Evolutionary conservation across 2,888 invertebrate genomes (phyloP), one percentile per base, ranked within the genome.

Genomic region (Odontothrips loti): DNA sequence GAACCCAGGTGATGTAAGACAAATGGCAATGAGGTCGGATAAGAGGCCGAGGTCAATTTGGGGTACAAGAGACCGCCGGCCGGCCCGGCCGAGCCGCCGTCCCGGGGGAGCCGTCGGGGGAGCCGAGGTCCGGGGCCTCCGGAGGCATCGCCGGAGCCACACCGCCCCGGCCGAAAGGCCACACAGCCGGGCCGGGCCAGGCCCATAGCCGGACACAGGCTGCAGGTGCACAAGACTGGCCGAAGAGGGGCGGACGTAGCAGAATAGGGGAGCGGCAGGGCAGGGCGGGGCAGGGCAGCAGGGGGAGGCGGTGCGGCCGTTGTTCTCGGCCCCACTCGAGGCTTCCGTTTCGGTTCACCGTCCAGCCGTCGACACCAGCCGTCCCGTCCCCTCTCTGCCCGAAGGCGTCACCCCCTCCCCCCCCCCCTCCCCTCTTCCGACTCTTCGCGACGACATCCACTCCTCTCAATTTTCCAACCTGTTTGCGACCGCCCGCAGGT

Each of bases 1-100:
- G 58, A 58, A 58, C 58, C 58, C 68, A 75, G 68, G 68, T 75
- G 68, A 75, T 75, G 68, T 75, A 75, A 75, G 68, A 75, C 68
- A 75, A 75, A 75, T 75, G 12, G 68, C 68, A 75, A 75, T 75
- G 68, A 75, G 34, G 58, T 58, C 58, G 58, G 58, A 58, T 58
- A 58, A 75, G 68, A 58, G 68, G 68, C 68, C 68, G 27, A 23
- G 68, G 68, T 75, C 68, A 75, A 75, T 75, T 75, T 75, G 68
- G 68, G 68, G 68, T 75, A 23, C 68, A 27, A 75, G 68, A 75
- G 68, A 23, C 51, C 58, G 58, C 15, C 12, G 15, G 51, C 4
- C 51, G 9, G 51, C 4, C 51, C 4, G 20, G 51, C 51, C 9
- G 51, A 48, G 51, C 51, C 58, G 58, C 15, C 58, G 58, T 58